phyloP scores from a whole-genome alignment of 2,888 invertebrate species.

The Coelogynopora nodosa region DNA sequence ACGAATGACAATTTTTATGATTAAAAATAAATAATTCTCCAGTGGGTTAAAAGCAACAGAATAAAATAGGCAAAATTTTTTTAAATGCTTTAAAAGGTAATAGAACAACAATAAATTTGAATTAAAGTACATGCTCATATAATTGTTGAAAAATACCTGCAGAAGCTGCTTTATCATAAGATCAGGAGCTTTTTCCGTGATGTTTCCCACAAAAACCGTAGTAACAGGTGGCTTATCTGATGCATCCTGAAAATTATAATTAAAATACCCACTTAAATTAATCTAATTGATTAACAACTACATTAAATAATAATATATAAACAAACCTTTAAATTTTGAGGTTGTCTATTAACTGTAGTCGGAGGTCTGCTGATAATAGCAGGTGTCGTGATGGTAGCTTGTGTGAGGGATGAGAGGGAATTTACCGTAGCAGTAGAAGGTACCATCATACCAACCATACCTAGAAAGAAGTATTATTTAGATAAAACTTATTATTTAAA shows the following conservation, averaged over 20 bases:
- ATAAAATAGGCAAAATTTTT: no score
- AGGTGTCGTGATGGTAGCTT: not conserved
- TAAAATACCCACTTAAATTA: not conserved
- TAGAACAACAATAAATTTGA: no score
- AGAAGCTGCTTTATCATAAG: conserved; percentile 86
- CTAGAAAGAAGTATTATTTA: not conserved
- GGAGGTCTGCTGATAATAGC: not conserved
- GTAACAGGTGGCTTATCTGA: conserved; percentile 74
- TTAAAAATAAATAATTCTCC: no score
- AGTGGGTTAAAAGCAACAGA: no score
- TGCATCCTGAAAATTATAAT: not conserved
- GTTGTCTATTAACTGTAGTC: not conserved
- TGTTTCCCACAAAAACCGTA: conserved; percentile 95
- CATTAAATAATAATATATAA: not conserved
- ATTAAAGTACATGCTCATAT: not conserved
- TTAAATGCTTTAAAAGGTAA: no score
- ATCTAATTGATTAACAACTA: not conserved
- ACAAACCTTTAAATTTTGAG: not conserved
- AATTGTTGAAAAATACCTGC: conserved; percentile 59
- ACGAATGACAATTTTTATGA: no score
- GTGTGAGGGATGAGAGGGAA: not conserved
- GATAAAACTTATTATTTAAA: no score
- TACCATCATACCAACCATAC: not conserved
- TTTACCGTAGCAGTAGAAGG: not conserved
- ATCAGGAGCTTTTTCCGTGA: conserved; percentile 89